phyloP scores from a whole-genome alignment of 2,888 invertebrate genomes.

The Leptopterna dolabrata region DNA sequence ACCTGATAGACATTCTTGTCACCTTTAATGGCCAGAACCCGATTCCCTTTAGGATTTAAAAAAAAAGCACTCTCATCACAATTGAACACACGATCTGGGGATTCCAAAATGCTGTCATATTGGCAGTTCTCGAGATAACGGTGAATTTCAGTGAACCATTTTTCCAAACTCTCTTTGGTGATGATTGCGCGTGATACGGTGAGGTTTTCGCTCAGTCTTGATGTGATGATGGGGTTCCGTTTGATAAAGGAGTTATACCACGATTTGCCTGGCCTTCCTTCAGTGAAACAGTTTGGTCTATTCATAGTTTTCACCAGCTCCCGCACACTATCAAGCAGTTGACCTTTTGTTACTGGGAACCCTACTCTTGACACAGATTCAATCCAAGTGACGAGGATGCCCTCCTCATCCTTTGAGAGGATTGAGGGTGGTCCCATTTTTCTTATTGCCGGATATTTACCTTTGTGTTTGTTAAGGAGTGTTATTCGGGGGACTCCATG shows the following conservation, averaged over 20 bases:
- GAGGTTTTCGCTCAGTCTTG: constrained; percentile 58
- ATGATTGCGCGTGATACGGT: constrained; percentile 56
- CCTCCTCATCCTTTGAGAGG: constrained; percentile 53
- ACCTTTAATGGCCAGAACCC: constrained; percentile 61
- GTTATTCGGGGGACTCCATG: constrained; percentile 40
- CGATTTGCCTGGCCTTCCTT: constrained; percentile 59
- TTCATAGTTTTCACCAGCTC: constrained; percentile 53
- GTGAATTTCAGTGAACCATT: constrained; percentile 57
- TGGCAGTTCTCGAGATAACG: constrained; percentile 56
- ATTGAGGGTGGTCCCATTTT: constrained; percentile 49
- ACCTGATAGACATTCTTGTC: constrained; percentile 63
- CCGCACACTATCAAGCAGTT: constrained; percentile 59
- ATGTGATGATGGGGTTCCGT: constrained; percentile 57
- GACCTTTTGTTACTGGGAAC: constrained; percentile 54
- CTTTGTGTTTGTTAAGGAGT: constrained; percentile 15
- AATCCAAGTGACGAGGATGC: constrained; percentile 50
- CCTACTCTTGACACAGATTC: constrained; percentile 40
- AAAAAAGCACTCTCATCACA: constrained; percentile 61
- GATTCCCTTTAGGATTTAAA: constrained; percentile 60
- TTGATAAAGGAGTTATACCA: constrained; percentile 58
- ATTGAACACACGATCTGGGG: constrained; percentile 60
- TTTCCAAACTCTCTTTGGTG: constrained; percentile 51
- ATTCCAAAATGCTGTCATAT: constrained; percentile 47
- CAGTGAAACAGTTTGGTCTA: constrained; percentile 57
- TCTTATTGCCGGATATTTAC: neutral